Base-by-base conservation (phyloP, 2,888 invertebrate species). In the Lasioglossum malachurum region DNA sequence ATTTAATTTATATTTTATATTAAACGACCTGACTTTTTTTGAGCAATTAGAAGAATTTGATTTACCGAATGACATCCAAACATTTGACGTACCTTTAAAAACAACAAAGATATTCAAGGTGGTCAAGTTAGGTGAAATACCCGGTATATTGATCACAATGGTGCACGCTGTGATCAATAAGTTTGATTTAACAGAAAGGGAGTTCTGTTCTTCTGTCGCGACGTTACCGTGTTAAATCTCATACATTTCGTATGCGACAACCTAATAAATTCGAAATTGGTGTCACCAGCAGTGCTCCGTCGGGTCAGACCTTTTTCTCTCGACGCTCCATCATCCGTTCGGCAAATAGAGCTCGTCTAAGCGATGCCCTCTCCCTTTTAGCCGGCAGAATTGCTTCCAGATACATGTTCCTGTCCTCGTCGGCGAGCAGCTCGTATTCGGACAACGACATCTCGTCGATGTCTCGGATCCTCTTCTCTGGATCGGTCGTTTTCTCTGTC, bases 361-460 rank as follows among this genome's bases (percentile, higher is more conserved):
- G 75, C 27, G 78, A 49, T 14, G 91, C 91, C 53, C 91, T 89
- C 75, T 88, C 82, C 73, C 84, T 88, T 83, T 89, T 92, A 38
- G 41, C 78, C 23, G 87, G 83, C 35, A 94, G 73, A 69, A 92
- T 82, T 46, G 88, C 85, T 31, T 90, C 75, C 31, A 88, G 69
- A 80, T 93, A 94, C 12, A 92, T 75, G 41, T 85, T 77, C 75
- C 89, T 92, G n/a, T 94, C 93, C 19, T 90, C 83, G 27, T 92
- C 92, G 7, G 88, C 71, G 53, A 94, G 88, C 71, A 80, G 44
- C 23, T 94, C 92, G 80, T 92, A 93, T 64, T 93, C 93, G 0
- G 88, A 85, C 60, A 78, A 69, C 19, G 93, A 92, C 93, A 93
- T 93, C 75, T 92, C 85, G 35, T 93, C 92, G 72, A 94, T 91